phyloP scores from a whole-genome alignment of 2,797 vertebrate genomes.

The Triplophysa yarkandensis region DNA sequence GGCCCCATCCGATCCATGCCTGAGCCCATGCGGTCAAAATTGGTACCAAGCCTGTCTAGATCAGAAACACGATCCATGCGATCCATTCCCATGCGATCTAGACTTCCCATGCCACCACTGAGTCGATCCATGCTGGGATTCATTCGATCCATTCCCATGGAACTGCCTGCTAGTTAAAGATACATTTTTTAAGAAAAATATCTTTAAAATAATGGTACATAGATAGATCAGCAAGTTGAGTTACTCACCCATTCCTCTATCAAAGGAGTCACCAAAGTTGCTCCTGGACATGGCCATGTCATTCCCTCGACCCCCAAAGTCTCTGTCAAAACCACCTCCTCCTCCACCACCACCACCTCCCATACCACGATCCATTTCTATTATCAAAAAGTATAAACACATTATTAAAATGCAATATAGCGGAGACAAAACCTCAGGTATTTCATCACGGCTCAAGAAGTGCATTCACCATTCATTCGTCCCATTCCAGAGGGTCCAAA shows the following conservation, averaged over 20 bases:
- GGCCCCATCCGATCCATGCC: slow-evolving; percentile 89
- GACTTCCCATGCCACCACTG: slow-evolving; percentile 79
- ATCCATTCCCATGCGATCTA: slow-evolving; percentile 86
- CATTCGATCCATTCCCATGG: slow-evolving; percentile 85
- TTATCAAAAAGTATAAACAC: slow-evolving; percentile 33
- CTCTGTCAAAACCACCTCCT: slow-evolving; percentile 85
- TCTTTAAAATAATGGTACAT: background rate
- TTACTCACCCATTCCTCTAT: slow-evolving; percentile 87
- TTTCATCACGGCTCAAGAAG: no score
- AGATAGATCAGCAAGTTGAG: background rate
- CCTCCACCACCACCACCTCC: slow-evolving; percentile 86
- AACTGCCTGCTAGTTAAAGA: slow-evolving; percentile 71
- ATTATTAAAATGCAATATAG: slow-evolving; percentile 29
- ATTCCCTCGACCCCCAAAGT: slow-evolving; percentile 85
- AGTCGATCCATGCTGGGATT: slow-evolving; percentile 77
- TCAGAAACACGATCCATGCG: slow-evolving; percentile 89
- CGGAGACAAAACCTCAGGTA: slow-evolving; percentile 14
- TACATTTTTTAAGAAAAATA: background rate
- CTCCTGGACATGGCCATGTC: slow-evolving; percentile 89
- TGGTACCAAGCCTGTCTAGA: slow-evolving; percentile 81
- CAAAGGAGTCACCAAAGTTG: slow-evolving; percentile 88
- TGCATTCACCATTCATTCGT: slow-evolving; percentile 86
- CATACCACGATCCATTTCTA: slow-evolving; percentile 90
- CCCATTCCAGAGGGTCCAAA: slow-evolving; percentile 92
- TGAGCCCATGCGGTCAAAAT: slow-evolving; percentile 81